A percentile compares a stretch with the other conserved stretches of the same genome.
Evolutionary conservation across 2,113 vertebrate species (phyloP).

Genomic region (Leptobrachium ailaonicum): DNA sequence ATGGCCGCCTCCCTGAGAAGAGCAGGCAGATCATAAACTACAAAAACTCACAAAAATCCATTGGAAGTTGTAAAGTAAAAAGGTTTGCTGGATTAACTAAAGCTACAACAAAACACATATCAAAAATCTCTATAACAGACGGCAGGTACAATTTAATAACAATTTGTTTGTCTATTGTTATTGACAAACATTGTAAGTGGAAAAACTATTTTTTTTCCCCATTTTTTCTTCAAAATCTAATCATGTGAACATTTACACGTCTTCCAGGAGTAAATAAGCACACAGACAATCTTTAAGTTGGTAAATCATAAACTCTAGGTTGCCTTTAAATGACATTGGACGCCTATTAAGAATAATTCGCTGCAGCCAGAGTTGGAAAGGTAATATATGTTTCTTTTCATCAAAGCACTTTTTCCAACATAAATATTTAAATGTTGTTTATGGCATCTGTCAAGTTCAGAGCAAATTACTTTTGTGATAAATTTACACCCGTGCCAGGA

Average conservation of each 20-base stretch:
- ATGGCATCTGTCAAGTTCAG: slow-evolving; percentile 35
- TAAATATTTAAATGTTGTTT: slow-evolving; percentile 45
- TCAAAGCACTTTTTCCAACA: slow-evolving; percentile 17
- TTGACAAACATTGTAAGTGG: too few relatives aligned
- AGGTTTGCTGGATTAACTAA: too few relatives aligned
- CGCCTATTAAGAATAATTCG: background rate
- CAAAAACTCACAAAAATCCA: too few relatives aligned
- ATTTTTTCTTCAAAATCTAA: too few relatives aligned
- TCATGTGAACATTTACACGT: background rate
- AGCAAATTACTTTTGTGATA: slow-evolving; percentile 36
- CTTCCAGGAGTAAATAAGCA: background rate
- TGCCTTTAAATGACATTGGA: background rate
- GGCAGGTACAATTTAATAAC: too few relatives aligned
- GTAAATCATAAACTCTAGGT: background rate
- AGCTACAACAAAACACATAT: too few relatives aligned
- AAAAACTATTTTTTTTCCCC: too few relatives aligned
- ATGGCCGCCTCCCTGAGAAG: too few relatives aligned
- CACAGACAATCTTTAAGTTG: background rate
- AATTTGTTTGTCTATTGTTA: too few relatives aligned
- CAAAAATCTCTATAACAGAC: too few relatives aligned
- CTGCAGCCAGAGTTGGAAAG: background rate
- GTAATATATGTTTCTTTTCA: slow-evolving; percentile 36
- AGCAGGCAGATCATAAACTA: too few relatives aligned
- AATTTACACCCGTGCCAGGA: slow-evolving; percentile 39
- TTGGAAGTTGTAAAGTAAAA: too few relatives aligned